phyloP scores from a whole-genome alignment of 2,888 invertebrate species.

The Cremastobaeus sp. region DNA sequence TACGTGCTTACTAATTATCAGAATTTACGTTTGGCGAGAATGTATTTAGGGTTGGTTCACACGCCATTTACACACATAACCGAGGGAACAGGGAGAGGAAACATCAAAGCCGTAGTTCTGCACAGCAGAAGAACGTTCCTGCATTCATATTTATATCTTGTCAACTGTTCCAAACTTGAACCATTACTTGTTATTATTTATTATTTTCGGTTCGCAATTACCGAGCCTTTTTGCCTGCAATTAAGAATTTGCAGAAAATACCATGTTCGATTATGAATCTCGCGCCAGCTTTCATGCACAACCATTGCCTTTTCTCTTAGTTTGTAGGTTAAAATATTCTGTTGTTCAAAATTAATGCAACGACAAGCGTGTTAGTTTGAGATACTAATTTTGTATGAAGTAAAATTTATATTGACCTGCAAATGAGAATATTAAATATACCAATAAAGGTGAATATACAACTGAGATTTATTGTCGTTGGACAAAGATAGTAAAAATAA shows the following conservation, averaged over 20 bases:
- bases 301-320: neutral
- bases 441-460: too few species aligned
- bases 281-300: constrained; percentile 28
- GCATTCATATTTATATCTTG: constrained; percentile 44
- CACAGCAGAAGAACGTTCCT: constrained; percentile 32
- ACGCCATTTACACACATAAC: constrained; percentile 55
- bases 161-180: constrained; percentile 19
- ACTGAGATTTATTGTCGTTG: too few species aligned
- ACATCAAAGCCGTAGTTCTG: constrained; percentile 15
- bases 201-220: constrained; percentile 42
- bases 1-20: constrained; percentile 74
- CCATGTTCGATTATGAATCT: constrained; percentile 22
- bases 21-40: constrained; percentile 64
- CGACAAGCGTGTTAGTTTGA: too few species aligned
- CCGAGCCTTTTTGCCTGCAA: constrained; percentile 29
- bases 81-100: constrained; percentile 23
- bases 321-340: too few species aligned
- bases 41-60: constrained; percentile 59
- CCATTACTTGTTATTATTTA: constrained; percentile 49
- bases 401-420: too few species aligned
- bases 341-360: too few species aligned
- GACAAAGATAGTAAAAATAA: too few species aligned
- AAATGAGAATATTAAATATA: too few species aligned
- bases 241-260: constrained; percentile 28
- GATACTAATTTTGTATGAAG: too few species aligned